These are phyloP conservation scores for Sminthurinus aureus DNA, from an alignment of 2,888 invertebrate species.

Conservation along the genomic window DNA sequence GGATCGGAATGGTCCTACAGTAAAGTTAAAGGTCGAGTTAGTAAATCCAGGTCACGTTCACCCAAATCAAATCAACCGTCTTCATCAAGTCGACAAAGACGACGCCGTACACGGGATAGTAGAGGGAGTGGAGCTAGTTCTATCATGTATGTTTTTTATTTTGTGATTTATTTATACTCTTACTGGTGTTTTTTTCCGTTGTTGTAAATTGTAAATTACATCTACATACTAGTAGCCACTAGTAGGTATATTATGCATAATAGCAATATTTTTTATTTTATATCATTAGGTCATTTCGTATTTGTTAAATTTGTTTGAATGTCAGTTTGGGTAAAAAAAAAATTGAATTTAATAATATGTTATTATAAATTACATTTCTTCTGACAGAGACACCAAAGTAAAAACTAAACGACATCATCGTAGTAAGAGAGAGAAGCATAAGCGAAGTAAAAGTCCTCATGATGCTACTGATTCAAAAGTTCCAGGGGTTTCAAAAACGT, in stretches of 20 bases:
- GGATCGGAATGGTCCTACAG: background rate
- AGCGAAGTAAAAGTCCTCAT: background rate
- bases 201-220: no score
- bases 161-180: background rate
- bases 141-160: background rate
- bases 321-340: no score
- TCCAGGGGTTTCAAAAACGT: conserved; percentile 4
- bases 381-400: background rate
- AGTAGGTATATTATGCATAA: no score
- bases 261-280: background rate
- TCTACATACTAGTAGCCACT: no score
- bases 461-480: background rate
- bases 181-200: no score
- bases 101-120: background rate
- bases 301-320: background rate
- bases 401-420: conserved; percentile 13
- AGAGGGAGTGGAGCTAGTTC: background rate
- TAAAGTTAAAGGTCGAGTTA: background rate
- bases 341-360: background rate
- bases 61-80: background rate
- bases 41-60: background rate
- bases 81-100: background rate
- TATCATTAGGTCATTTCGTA: background rate
- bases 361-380: background rate
- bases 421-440: conserved; percentile 13